Evolutionary conservation across 2,113 vertebrate species (phyloP).

Genomic region (Callospermophilus lateralis): DNA sequence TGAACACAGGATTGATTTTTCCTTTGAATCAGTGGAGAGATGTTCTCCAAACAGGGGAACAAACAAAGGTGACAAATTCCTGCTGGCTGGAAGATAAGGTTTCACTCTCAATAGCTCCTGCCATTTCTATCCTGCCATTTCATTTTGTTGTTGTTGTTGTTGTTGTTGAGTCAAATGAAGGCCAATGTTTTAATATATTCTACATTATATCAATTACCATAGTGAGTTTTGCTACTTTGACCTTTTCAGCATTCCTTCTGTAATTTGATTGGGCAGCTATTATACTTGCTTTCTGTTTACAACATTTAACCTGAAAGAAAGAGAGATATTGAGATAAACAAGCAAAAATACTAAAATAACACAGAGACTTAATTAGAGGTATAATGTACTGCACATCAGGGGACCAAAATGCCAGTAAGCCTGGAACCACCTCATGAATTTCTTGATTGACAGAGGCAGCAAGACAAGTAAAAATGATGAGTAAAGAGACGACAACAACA

Average conservation of each 20-base stretch:
- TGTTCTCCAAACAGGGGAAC: not conserved
- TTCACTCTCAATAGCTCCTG: conserved; percentile 3
- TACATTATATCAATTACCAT: conserved; percentile 79
- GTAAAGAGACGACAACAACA: conserved; percentile 58
- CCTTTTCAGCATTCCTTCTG: conserved; percentile 81
- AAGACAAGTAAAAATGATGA: conserved; percentile 56
- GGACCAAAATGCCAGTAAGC: conserved; percentile 75
- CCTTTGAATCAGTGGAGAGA: not conserved
- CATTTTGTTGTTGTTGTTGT: no score
- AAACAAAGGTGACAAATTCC: conserved; percentile 42
- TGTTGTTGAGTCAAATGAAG: conserved; percentile 64
- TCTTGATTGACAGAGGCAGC: conserved; percentile 74
- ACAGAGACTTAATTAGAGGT: conserved; percentile 80
- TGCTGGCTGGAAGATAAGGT: conserved; percentile 56
- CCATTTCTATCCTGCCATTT: conserved; percentile 64
- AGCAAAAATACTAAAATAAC: conserved; percentile 81
- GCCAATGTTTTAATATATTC: conserved; percentile 75
- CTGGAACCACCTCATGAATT: conserved; percentile 54
- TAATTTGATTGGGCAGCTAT: conserved; percentile 82
- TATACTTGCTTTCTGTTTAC: conserved; percentile 78
- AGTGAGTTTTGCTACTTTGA: conserved; percentile 77
- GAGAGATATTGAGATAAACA: conserved; percentile 76
- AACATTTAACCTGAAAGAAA: conserved; percentile 81
- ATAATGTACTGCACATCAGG: conserved; percentile 75
- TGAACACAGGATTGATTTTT: not conserved